A percentile compares a stretch with the other conserved stretches of the same genome.
These are phyloP conservation scores for Gavia stellata DNA, from an alignment of 2,113 vertebrate genomes.

Conservation along the genomic window DNA sequence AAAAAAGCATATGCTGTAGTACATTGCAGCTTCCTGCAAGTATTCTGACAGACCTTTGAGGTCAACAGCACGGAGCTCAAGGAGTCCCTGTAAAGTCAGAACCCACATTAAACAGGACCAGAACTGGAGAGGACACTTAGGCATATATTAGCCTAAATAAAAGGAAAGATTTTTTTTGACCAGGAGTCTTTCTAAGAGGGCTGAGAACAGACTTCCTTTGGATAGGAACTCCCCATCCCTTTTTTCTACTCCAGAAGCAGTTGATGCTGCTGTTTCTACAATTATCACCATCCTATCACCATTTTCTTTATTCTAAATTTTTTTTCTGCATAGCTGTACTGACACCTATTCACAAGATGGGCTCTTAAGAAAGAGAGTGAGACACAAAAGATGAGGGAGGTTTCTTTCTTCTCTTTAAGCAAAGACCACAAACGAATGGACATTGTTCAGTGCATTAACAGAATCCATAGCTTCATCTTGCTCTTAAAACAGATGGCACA, in stretches of 20 bases:
- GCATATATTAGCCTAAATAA: not conserved
- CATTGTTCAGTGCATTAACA: not conserved
- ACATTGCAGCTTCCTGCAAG: not conserved
- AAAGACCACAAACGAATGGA: not conserved
- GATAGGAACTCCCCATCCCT: not conserved
- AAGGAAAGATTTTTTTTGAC: not conserved
- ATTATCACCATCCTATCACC: not conserved
- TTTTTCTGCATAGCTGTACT: not conserved
- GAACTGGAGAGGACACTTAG: not conserved
- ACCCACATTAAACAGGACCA: not conserved
- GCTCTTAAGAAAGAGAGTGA: not conserved
- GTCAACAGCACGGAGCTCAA: not conserved
- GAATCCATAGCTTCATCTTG: not conserved
- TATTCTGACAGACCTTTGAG: not conserved
- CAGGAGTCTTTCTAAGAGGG: not conserved
- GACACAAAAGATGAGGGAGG: not conserved
- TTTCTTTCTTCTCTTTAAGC: not conserved
- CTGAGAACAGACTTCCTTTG: not conserved
- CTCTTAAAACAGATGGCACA: not conserved
- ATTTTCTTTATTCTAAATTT: not conserved
- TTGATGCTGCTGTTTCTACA: not conserved
- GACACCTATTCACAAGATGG: not conserved
- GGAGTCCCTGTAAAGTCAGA: not conserved
- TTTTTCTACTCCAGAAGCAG: not conserved
- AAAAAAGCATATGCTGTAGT: not conserved